Conservation (phyloP, 2,113 vertebrate genomes). For the Hymenochirus boettgeri region DNA sequence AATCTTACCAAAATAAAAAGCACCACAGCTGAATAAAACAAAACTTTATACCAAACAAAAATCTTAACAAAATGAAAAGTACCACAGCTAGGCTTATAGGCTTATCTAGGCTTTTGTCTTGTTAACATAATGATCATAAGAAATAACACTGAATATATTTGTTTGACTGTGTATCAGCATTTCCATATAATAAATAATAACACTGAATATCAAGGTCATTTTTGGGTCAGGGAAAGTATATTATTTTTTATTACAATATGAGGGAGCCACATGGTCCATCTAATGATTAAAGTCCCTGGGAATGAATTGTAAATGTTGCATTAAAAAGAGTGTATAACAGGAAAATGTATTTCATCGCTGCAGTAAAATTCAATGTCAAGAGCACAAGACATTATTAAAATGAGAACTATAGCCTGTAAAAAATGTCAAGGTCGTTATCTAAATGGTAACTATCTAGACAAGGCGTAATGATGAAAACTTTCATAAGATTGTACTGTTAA, state of each 20-base stretch:
- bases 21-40: no score
- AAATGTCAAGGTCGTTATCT: slow-evolving; percentile 32
- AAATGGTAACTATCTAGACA: slow-evolving; percentile 31
- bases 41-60: no score
- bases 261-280: slow-evolving; percentile 4
- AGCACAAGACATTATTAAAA: slow-evolving; percentile 34
- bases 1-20: no score
- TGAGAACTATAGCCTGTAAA: slow-evolving; percentile 19
- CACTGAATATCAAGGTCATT: slow-evolving; percentile 12
- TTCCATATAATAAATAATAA: slow-evolving; percentile 16
- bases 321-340: slow-evolving; percentile 23
- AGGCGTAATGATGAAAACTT: slow-evolving; percentile 27
- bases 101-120: background rate
- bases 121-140: no score
- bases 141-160: background rate
- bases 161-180: background rate
- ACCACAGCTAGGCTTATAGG: no score
- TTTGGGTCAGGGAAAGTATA: slow-evolving; percentile 19
- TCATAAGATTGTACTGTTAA: slow-evolving; percentile 33
- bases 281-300: slow-evolving; percentile 10
- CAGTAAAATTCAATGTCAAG: slow-evolving; percentile 38
- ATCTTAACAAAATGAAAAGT: no score
- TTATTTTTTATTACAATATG: slow-evolving; percentile 33
- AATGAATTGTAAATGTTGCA: slow-evolving; percentile 33
- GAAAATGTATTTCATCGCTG: slow-evolving; percentile 30